Conservation (phyloP, 2,113 vertebrate species). For the Seriola aureovittata region DNA sequence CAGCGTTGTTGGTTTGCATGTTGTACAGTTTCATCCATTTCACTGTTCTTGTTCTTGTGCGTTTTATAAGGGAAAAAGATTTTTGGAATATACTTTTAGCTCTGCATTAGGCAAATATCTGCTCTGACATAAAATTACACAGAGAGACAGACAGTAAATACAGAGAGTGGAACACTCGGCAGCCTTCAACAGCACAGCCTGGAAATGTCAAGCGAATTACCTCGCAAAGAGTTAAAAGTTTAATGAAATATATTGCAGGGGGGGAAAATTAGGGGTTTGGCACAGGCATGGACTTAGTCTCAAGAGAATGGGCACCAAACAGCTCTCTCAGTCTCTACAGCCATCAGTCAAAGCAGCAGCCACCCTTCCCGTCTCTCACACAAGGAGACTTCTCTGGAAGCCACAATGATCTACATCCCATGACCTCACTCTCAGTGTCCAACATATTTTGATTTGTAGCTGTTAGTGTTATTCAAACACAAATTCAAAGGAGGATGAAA, state of each 20-base stretch:
- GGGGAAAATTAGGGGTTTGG: constrained; percentile 80
- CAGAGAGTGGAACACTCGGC: constrained; percentile 63
- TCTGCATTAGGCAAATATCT: constrained; percentile 57
- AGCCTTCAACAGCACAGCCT: constrained; percentile 58
- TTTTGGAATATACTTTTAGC: constrained; percentile 46
- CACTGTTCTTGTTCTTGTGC: constrained; percentile 34
- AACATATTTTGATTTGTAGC: constrained; percentile 82
- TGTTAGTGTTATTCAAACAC: constrained; percentile 81
- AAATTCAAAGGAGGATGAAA: constrained; percentile 81
- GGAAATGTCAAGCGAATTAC: constrained; percentile 82
- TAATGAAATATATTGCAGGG: constrained; percentile 80
- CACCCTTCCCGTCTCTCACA: constrained; percentile 69
- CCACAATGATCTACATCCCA: constrained; percentile 75
- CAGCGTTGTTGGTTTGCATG: constrained; percentile 63
- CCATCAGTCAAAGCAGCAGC: constrained; percentile 80
- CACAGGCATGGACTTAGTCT: constrained; percentile 72
- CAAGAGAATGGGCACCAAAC: constrained; percentile 71
- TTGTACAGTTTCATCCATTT: constrained; percentile 56
- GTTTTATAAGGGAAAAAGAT: constrained; percentile 15
- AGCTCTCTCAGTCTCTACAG: constrained; percentile 57
- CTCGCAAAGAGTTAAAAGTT: constrained; percentile 81
- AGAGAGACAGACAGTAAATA: constrained; percentile 37
- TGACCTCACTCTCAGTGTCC: constrained; percentile 80
- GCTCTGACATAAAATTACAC: constrained; percentile 61
- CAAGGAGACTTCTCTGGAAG: constrained; percentile 79